Evolutionary conservation across 2,888 invertebrate genomes (phyloP), one percentile per base, ranked within the genome.

Genomic region (Agrochola lota): DNA sequence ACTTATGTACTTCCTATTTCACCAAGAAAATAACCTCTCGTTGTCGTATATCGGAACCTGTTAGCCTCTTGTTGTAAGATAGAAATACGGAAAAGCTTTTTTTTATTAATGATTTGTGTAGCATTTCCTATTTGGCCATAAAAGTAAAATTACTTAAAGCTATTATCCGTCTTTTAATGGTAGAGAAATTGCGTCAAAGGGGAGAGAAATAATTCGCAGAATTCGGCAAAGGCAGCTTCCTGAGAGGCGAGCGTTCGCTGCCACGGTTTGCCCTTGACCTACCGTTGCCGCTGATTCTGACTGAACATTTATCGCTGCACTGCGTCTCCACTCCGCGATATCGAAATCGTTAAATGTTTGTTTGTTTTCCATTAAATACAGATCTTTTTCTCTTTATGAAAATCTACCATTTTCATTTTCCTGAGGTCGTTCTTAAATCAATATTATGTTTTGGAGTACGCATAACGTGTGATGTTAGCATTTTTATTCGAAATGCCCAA

Each of bases 181-280:
- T 85, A 82, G 76, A 78, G 83, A 80, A 85, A 87, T 85, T 85
- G 84, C 86, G 81, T 84, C 85, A 90, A 89, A 89, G 86, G 88
- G 85, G 81, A 89, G 87, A 81, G 85, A 88, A 90, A 89, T 91
- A 89, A 91, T 91, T 90, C 85, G 72, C 89, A 86, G 90, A 91
- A 92, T 91, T 90, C 87, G 90, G 86, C 85, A 87, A 88, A 87
- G 88, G 69, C 59, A 71, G 71, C 40, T 82, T 85, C 79, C 89
- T 87, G 86, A 85, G 90, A 90, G 80, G 86, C 77, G 86, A 84
- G 88, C 80, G 83, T 88, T 88, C 88, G 89, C 90, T 91, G 91
- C 89, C 92, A 90, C 91, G 85, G 78, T 86, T 70, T 91, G 94
- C 91, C 95, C 95, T 95, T 95, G 95, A 95, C 95, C 94, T 89